These are phyloP conservation scores for Meteorus cinctellus DNA, from an alignment of 2,888 invertebrate genomes.

Conservation along the genomic window DNA sequence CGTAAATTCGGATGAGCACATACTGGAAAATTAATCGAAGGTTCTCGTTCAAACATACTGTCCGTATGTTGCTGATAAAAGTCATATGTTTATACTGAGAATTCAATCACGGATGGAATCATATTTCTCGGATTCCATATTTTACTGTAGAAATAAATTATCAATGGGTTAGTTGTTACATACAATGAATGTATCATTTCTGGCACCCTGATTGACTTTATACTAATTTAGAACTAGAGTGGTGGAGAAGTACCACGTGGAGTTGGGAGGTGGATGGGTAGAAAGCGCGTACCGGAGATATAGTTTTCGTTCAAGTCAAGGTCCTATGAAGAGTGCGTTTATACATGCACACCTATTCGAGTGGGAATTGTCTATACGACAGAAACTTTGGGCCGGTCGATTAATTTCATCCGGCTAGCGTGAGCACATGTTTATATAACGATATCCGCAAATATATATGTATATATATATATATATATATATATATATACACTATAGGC, in stretches of 20 bases:
- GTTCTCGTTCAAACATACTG: background rate
- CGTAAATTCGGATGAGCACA: background rate
- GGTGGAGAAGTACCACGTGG: background rate
- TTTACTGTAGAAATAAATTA: background rate
- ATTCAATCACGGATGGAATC: background rate
- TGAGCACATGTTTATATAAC: background rate
- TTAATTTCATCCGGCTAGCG: constrained; percentile 51
- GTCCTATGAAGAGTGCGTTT: constrained; percentile 39
- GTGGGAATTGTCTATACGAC: constrained; percentile 49
- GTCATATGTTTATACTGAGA: too few relatives aligned
- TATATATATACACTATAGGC: background rate
- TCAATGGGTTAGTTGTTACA: background rate
- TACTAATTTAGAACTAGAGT: background rate
- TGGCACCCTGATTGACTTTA: background rate
- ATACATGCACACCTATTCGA: constrained; percentile 34
- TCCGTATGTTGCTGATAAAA: too few relatives aligned
- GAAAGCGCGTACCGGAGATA: constrained; percentile 14
- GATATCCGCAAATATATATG: too few relatives aligned
- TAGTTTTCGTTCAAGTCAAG: constrained; percentile 25
- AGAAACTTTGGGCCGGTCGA: constrained; percentile 51
- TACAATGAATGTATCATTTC: background rate
- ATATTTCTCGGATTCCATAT: background rate
- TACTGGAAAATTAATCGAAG: background rate
- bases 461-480: background rate
- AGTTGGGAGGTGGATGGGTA: constrained; percentile 23